These are phyloP conservation scores for Channa striata DNA, from an alignment of 2,797 vertebrate genomes.

Conservation along the genomic window DNA sequence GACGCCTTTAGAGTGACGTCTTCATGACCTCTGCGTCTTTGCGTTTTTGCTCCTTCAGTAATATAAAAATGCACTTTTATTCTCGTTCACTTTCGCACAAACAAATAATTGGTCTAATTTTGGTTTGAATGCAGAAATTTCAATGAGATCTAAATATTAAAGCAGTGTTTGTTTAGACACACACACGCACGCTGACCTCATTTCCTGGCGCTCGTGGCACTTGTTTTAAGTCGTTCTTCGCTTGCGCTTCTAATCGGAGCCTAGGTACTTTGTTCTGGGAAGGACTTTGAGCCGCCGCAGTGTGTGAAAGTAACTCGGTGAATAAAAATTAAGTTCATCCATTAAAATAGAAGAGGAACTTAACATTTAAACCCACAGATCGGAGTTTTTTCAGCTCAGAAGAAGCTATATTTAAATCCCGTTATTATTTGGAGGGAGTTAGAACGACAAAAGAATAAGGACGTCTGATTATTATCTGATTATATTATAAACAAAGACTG, in stretches of 20 bases:
- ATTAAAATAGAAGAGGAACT: background rate
- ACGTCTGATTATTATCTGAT: constrained; percentile 17
- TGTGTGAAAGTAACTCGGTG: constrained; percentile 4
- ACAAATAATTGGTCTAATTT: background rate
- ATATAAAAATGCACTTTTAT: too few species aligned
- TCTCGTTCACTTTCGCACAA: background rate
- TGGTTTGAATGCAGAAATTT: background rate
- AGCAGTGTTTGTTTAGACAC: constrained; percentile 1
- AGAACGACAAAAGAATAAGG: constrained; percentile 16
- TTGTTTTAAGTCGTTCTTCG: constrained; percentile 4
- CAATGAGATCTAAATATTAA: too few species aligned
- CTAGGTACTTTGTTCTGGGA: constrained; percentile 10
- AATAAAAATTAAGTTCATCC: constrained; percentile 5
- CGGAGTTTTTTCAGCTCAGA: constrained; percentile 5
- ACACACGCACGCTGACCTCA: constrained; percentile 24
- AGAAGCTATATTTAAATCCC: constrained; percentile 10
- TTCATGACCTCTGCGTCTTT: too few species aligned
- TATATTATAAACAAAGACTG: constrained; percentile 30
- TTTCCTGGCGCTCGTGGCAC: constrained; percentile 11
- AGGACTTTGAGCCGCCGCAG: background rate
- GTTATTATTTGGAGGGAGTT: background rate
- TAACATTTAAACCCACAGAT: background rate
- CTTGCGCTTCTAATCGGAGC: constrained; percentile 26
- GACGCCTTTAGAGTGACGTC: too few species aligned
- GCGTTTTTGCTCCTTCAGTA: too few species aligned